phyloP scores from a whole-genome alignment of 2,797 vertebrate species.

The Macropodus opercularis region DNA sequence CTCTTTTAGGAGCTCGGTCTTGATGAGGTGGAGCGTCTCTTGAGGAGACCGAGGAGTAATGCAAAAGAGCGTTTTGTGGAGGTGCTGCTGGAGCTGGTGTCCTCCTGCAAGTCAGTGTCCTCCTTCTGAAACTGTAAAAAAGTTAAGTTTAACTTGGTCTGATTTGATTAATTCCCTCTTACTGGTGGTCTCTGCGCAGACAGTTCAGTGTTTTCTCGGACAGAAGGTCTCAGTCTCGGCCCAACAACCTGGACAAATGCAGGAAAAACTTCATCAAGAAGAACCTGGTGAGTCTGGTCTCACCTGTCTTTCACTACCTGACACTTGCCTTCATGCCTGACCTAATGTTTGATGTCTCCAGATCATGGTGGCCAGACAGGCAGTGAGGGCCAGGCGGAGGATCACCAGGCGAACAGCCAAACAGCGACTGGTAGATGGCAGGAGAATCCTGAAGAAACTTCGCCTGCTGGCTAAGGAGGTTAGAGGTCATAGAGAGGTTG shows the following conservation, averaged over 20 bases:
- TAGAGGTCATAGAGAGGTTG: conserved; percentile 27
- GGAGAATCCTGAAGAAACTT: conserved; percentile 85
- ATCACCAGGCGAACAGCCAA: conserved; percentile 79
- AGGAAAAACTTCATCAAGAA: conserved; percentile 84
- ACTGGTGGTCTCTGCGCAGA: conserved; percentile 77
- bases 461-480: conserved; percentile 88
- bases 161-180: background rate
- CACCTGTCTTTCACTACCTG: background rate
- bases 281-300: conserved; percentile 83
- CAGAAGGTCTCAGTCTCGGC: conserved; percentile 81
- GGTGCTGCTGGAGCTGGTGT: conserved; percentile 88
- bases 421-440: conserved; percentile 82
- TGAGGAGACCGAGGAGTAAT: conserved; percentile 82
- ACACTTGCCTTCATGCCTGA: conserved; percentile 1
- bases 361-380: conserved; percentile 86
- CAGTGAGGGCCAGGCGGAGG: conserved; percentile 72
- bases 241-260: conserved; percentile 88
- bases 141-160: background rate
- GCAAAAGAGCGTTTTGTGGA: conserved; percentile 83
- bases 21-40: conserved; percentile 84
- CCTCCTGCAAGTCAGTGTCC: conserved; percentile 88
- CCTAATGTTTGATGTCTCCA: conserved; percentile 51
- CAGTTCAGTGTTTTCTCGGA: conserved; percentile 84
- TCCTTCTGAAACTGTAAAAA: background rate
- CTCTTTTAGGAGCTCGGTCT: conserved; percentile 86